Percentiles rank a stretch among this genome's conserved stretches.
Evolutionary conservation across 2,888 invertebrate genomes (phyloP).

Genomic region (Agrotis ipsilon): DNA sequence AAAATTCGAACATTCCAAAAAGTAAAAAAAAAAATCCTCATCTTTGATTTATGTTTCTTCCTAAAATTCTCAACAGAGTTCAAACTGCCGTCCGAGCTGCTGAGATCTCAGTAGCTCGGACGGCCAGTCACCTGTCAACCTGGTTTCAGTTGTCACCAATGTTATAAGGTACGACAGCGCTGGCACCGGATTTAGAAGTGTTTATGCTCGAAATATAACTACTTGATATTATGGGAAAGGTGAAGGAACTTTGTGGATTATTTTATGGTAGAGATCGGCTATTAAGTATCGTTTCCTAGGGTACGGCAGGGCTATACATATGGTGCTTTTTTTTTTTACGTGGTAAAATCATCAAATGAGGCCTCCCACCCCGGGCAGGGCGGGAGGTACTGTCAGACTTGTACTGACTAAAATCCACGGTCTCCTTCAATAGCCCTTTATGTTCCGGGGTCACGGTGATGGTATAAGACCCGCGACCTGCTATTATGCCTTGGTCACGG

Average conservation of each 20-base stretch:
- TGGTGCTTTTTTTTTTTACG: no score
- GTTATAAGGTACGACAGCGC: constrained; percentile 65
- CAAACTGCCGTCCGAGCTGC: no score
- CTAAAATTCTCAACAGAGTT: constrained; percentile 28
- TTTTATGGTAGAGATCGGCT: constrained; percentile 19
- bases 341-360: no score
- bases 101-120: constrained; percentile 28
- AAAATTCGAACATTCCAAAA: no score
- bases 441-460: no score
- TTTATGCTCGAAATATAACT: constrained; percentile 60
- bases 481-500: no score
- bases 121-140: constrained; percentile 65
- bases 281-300: constrained; percentile 7
- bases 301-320: no score
- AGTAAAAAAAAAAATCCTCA: not conserved
- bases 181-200: constrained; percentile 54
- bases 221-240: constrained; percentile 38
- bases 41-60: constrained; percentile 23
- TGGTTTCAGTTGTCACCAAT: constrained; percentile 57
- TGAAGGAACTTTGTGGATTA: constrained; percentile 50
- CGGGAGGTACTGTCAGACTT: no score
- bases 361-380: no score
- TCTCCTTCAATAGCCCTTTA: no score
- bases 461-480: no score
- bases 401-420: no score